Base-by-base conservation (phyloP, 35 echinoderm and acorn worm species). In the Strongylocentrotus purpuratus region DNA sequence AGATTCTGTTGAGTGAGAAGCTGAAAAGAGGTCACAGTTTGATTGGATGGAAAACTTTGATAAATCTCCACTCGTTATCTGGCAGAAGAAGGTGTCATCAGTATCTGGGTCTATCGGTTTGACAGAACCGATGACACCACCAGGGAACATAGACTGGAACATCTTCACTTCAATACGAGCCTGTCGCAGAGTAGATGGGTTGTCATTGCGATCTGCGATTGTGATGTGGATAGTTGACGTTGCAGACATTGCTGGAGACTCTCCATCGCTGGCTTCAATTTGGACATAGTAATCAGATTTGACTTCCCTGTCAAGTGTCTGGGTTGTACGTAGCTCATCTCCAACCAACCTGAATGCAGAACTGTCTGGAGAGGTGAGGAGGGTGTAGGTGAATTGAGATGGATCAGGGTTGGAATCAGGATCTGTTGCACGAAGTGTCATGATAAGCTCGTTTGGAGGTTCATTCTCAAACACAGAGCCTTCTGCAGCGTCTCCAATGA, bases 161-260 rank as follows among this genome's bases (percentile, higher is more conserved):
- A 95, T 92, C 86, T 98, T 97, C 9, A 99, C 98, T 89, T 99
- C 97, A 93, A 99, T 99, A 14, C 95, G 88, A 70, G 97, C 98
- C 91, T 97, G 95, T 59, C 98, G 92, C 47, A 90, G 65, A 31
- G 96, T 95, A 4, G 98, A 99, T 6, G 96, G 95, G n/a, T 99
- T 97, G 85, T 99, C 98, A 48, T 99, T 99, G 50, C 96, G 90
- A 86, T 99, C 98, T 45, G 88, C 45, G 14, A 99, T 94, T 5
- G 95, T 93, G 91, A 99, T 93, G 52, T 95, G 96, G 32, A 99
- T 95, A 13, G 97, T 96, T 59, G 98, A 98, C 0, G 88, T 89
- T 61, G 98, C 97, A n/a, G 94, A 96, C 95, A 97, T 94, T 4
- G 94, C 86, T 25, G 98, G 98, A 41, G 87, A 61, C 5, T 95